Percentiles rank a stretch among this genome's conserved stretches.
phyloP scores from a whole-genome alignment of 2,113 vertebrate genomes.

The Pyxicephalus adspersus region DNA sequence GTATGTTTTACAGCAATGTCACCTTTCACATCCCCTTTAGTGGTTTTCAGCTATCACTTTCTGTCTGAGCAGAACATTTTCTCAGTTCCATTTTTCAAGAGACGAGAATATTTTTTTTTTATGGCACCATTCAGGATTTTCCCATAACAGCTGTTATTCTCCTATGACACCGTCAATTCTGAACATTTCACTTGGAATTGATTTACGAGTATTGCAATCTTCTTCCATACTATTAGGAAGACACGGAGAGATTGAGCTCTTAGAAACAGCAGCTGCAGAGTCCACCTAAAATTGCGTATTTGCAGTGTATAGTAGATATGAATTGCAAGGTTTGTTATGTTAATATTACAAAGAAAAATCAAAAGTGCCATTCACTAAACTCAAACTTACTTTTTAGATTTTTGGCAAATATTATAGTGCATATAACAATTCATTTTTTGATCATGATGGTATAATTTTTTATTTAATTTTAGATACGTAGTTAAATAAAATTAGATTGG shows the following conservation, averaged over 20 bases:
- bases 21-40: slow-evolving; percentile 37
- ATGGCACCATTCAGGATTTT: slow-evolving; percentile 16
- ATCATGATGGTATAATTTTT: no score
- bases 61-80: slow-evolving; percentile 18
- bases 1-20: neutral
- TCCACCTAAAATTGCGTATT: no score
- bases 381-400: no score
- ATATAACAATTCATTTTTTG: no score
- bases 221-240: neutral
- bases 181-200: neutral
- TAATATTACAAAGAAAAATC: no score
- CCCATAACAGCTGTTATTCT: slow-evolving; percentile 8
- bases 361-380: no score
- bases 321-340: no score
- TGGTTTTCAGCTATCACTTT: slow-evolving; percentile 16
- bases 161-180: neutral
- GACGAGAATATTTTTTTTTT: slow-evolving; percentile 19
- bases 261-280: no score
- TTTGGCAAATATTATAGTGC: no score
- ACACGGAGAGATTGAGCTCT: neutral
- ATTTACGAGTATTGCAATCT: neutral
- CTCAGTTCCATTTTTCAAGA: slow-evolving; percentile 24
- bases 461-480: no score
- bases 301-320: no score
- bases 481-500: no score